Evolutionary conservation across 1,140 invertebrate genomes (phyloP).

Genomic region (Halesus radiatus): DNA sequence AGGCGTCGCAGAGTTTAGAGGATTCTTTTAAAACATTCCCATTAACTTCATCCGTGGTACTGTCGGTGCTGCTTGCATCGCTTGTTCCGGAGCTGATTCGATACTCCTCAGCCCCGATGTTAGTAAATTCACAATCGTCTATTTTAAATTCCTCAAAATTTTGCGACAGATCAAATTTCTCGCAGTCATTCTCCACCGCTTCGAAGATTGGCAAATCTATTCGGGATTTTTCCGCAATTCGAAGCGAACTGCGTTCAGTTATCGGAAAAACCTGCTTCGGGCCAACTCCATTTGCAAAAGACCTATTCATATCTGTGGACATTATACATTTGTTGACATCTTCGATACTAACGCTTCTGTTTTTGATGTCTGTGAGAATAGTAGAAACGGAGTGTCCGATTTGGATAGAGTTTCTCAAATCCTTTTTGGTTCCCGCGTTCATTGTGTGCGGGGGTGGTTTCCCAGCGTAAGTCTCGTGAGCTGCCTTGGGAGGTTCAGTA

Average conservation of each 20-base stretch:
- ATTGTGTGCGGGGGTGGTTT: conserved; percentile 53
- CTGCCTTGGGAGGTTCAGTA: conserved; percentile 53
- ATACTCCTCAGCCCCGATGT: conserved; percentile 68
- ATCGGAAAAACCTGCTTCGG: conserved; percentile 14
- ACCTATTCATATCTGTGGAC: conserved; percentile 36
- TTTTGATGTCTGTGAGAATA: conserved; percentile 73
- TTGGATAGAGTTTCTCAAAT: conserved; percentile 68
- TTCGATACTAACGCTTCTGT: conserved; percentile 52
- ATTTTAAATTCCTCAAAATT: conserved; percentile 87
- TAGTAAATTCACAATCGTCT: conserved; percentile 80
- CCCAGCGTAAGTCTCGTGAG: conserved; percentile 63
- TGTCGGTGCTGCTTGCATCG: conserved; percentile 73
- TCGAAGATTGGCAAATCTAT: conserved; percentile 60
- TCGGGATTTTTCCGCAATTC: conserved; percentile 56
- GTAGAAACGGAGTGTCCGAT: conserved; percentile 74
- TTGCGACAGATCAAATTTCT: conserved; percentile 78
- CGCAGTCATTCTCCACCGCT: conserved; percentile 64
- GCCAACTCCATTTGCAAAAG: conserved; percentile 39
- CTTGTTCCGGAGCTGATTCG: conserved; percentile 71
- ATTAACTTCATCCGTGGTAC: conserved; percentile 64
- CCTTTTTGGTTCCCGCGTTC: conserved; percentile 60
- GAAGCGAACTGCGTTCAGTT: conserved; percentile 59
- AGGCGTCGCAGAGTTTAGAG: conserved; percentile 6
- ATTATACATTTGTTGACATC: conserved; percentile 54
- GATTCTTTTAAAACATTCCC: conserved; percentile 29